phyloP scores from a whole-genome alignment of 2,797 vertebrate species.

The Australoheros facetus region DNA sequence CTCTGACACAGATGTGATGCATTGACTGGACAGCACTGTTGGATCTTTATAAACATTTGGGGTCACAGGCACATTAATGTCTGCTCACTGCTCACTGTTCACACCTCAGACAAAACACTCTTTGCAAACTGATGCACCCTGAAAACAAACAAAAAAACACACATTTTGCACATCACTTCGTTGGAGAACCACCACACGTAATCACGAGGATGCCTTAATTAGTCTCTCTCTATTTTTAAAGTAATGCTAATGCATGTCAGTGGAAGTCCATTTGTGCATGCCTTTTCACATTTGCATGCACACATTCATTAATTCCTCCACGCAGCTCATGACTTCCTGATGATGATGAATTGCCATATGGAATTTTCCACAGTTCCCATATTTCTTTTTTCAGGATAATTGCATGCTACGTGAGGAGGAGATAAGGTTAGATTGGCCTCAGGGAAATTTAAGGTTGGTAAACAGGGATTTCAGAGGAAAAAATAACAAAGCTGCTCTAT shows the following conservation, averaged over 20 bases:
- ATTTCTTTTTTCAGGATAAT: constrained; percentile 65
- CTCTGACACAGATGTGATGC: constrained; percentile 20
- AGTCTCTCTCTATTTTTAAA: constrained; percentile 26
- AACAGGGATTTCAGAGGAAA: constrained; percentile 20
- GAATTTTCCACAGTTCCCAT: constrained; percentile 53
- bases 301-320: constrained; percentile 47
- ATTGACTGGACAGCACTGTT: not conserved
- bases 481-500: constrained; percentile 50
- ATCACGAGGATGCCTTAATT: constrained; percentile 10
- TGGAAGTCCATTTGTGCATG: constrained; percentile 14
- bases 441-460: constrained; percentile 46
- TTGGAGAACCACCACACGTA: not conserved
- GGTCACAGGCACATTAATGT: constrained; percentile 17
- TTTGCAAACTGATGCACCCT: not conserved
- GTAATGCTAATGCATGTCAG: constrained; percentile 7
- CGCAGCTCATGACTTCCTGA: constrained; percentile 51
- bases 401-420: constrained; percentile 46
- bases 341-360: constrained; percentile 68
- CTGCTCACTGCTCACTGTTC: constrained; percentile 12
- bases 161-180: not conserved
- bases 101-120: not conserved
- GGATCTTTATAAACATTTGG: not conserved
- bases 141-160: not conserved
- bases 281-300: constrained; percentile 37
- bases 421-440: constrained; percentile 32